phyloP scores from a whole-genome alignment of 30 jellyfish, hydroid and myxozoan genomes.

The Mastigias papua region DNA sequence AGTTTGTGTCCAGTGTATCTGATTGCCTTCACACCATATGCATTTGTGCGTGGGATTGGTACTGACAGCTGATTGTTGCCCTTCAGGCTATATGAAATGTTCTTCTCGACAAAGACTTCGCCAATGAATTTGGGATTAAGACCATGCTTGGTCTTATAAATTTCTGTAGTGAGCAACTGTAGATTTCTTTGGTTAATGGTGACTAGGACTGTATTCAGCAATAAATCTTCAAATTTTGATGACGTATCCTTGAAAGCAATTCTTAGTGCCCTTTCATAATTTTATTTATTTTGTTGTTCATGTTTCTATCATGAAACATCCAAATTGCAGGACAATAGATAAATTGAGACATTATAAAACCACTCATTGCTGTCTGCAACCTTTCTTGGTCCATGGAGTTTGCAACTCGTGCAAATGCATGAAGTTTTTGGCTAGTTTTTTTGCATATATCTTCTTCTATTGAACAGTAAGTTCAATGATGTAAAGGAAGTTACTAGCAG shows the following conservation, averaged over 20 bases:
- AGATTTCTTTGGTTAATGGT: too few relatives aligned
- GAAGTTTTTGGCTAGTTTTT: conserved; percentile 51
- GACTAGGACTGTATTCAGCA: too few relatives aligned
- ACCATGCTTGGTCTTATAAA: not conserved
- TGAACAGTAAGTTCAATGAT: too few relatives aligned
- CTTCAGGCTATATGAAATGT: too few relatives aligned
- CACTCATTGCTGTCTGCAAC: conserved; percentile 1
- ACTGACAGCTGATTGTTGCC: too few relatives aligned
- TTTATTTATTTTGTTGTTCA: too few relatives aligned
- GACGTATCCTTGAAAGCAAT: too few relatives aligned
- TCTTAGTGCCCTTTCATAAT: too few relatives aligned
- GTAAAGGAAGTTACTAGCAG: too few relatives aligned
- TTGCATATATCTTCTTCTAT: conserved; percentile 18
- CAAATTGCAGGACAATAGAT: not conserved
- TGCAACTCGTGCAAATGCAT: conserved; percentile 51
- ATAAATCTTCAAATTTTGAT: too few relatives aligned
- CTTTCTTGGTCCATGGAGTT: conserved; percentile 27
- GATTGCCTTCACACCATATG: conserved; percentile 29
- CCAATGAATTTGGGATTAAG: not conserved
- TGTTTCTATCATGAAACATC: too few relatives aligned
- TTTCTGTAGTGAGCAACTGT: too few relatives aligned
- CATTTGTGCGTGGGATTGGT: conserved; percentile 23
- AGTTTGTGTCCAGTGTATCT: conserved; percentile 25
- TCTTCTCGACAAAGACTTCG: not conserved
- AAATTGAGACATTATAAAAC: not conserved